Percentiles rank a stretch among this genome's conserved stretches.
These are phyloP conservation scores for Larimichthys polyactis DNA, from an alignment of 2,113 vertebrate species.

Conservation along the genomic window DNA sequence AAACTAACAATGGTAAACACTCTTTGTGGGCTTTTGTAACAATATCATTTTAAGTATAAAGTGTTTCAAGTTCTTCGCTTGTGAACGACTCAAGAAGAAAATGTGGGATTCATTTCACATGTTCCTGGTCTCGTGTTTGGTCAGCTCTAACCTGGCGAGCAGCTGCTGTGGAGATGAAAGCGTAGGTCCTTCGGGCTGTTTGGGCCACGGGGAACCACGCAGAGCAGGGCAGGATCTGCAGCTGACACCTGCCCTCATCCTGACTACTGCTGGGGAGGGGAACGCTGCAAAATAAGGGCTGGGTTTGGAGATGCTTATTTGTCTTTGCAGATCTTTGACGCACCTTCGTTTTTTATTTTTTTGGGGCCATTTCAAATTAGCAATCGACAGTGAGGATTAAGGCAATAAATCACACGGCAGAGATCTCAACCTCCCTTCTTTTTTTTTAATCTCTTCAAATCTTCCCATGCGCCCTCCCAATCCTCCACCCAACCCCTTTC, in stretches of 20 bases:
- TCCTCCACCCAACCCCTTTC: constrained; percentile 14
- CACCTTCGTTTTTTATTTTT: neutral
- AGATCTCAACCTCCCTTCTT: constrained; percentile 33
- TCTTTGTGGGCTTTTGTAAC: constrained; percentile 9
- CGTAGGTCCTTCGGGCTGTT: constrained; percentile 43
- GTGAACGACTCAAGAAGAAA: constrained; percentile 1
- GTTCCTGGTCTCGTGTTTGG: constrained; percentile 56
- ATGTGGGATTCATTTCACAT: constrained; percentile 61
- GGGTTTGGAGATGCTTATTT: neutral
- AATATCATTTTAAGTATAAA: neutral
- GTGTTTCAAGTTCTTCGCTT: neutral
- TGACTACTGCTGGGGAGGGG: constrained; percentile 29
- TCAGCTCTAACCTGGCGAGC: constrained; percentile 53
- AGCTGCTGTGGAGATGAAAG: constrained; percentile 72
- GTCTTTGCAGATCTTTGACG: constrained; percentile 6
- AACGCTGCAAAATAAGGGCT: constrained; percentile 48
- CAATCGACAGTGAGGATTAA: constrained; percentile 39
- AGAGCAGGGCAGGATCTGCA: constrained; percentile 45
- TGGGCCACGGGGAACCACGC: constrained; percentile 40
- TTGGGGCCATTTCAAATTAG: constrained; percentile 33
- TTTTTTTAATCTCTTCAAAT: constrained; percentile 62
- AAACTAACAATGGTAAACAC: neutral
- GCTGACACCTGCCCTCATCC: constrained; percentile 58
- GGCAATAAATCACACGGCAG: constrained; percentile 43
- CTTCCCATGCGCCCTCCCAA: constrained; percentile 46